Evolutionary conservation across 2,888 invertebrate genomes (phyloP), one percentile per base, ranked within the genome.

Genomic region (Harpalus rubripes): DNA sequence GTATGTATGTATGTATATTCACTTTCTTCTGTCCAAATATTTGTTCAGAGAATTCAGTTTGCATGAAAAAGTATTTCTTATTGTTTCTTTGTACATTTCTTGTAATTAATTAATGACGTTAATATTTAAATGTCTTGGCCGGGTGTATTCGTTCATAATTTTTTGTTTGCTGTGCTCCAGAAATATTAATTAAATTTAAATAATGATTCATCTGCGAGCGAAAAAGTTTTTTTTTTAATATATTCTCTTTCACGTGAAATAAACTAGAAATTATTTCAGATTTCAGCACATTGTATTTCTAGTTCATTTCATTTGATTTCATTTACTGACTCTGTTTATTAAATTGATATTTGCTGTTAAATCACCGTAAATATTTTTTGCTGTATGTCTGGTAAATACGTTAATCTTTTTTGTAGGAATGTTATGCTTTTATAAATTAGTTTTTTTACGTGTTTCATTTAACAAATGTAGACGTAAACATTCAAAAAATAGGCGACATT

Each of bases 141-240:
- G 56, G 32, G 56, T 78, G 58, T 58, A 58, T 56, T 78, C 78
- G 58, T 58, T 78, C 18, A 74, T 74, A 74, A 32, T 78, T 78
- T 78, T 78, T 78, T 78, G 78, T 78, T 78, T 78, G 58, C 58
- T 58, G 56, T 58, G 56, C 58, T 58, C 56, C 52, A 44, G 22
- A 78, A 78, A 58, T 78, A 58, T 58, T 78, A 78, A 78, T 78
- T 78, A 78, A 78, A 78, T 58, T 78, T 58, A 58, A 78, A 78
- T 78, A 78, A 78, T 78, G 78, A 58, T 78, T 78, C 41, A 58
- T 18, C 78, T 22, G 58, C 56, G 58, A 58, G 32, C 56, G 58
- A 58, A 41, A 78, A 78, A 41, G 56, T 78, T 78, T 52, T 78
- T 78, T 26, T 78, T 78, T 12, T 26, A 58, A 22, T 78, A 78